Conservation (phyloP, 1,140 invertebrate species). For the Lutraria rhynchaena region DNA sequence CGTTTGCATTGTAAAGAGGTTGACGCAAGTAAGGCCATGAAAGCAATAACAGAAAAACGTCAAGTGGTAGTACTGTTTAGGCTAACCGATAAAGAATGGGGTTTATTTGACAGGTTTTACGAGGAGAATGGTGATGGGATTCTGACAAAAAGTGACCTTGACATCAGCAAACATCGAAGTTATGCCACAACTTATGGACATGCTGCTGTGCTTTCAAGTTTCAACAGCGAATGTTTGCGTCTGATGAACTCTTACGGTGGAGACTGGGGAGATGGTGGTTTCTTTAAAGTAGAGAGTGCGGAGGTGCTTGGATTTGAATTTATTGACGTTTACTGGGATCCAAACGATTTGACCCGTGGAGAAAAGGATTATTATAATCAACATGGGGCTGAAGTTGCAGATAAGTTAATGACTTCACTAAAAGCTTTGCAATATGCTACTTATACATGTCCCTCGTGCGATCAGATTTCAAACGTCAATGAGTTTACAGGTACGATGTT, state of each 20-base stretch:
- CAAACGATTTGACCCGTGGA: background rate
- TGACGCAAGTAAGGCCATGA: background rate
- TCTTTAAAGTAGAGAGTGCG: slow-evolving; percentile 21
- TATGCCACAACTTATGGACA: slow-evolving; percentile 1
- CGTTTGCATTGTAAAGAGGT: slow-evolving; percentile 9
- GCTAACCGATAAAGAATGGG: slow-evolving; percentile 34
- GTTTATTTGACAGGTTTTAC: slow-evolving; percentile 3
- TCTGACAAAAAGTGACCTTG: background rate
- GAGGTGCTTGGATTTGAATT: slow-evolving; percentile 25
- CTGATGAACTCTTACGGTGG: slow-evolving; percentile 45
- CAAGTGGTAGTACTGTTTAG: background rate
- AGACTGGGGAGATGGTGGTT: slow-evolving; percentile 9
- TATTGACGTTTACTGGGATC: slow-evolving; percentile 31
- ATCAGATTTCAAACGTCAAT: too few relatives aligned
- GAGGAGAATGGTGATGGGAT: background rate
- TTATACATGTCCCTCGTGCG: too few relatives aligned
- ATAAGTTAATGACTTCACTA: background rate
- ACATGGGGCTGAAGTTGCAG: slow-evolving; percentile 10
- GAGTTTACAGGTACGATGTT: background rate
- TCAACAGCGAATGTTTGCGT: slow-evolving; percentile 5
- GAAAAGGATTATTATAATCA: background rate
- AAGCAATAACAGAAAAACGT: background rate
- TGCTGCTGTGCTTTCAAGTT: slow-evolving; percentile 37
- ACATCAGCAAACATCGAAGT: background rate
- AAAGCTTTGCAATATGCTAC: too few relatives aligned